Base-by-base conservation (phyloP, 1,140 invertebrate genomes). In the Tribolium madens region DNA sequence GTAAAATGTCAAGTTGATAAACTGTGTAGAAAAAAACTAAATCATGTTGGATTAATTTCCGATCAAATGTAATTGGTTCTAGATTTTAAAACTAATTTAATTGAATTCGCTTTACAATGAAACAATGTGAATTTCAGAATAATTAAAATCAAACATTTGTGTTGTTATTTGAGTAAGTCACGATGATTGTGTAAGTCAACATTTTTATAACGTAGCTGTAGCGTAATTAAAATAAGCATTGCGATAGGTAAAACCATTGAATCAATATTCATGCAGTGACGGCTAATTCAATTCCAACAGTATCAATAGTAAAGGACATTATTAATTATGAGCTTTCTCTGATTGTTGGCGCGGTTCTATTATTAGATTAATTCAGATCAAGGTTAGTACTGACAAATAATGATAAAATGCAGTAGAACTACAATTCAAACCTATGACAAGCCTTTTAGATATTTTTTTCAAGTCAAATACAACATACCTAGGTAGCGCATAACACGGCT, bases 351-450 rank as follows among this genome's bases (percentile, higher is more conserved):
- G 52, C 17, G 21, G 6, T 57, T 18, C 17, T 57, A 64, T 64
- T 64, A 64, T 64, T 64, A 57, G 14, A 33, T 64, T 13, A 50
- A 50, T 64, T 33, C 17, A 33, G 57, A 64, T 33, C 57, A 64
- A 64, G 57, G 57, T 64, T 64, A 36, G 21, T 3, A 12, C 57
- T 64, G 52, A 57, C 52, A 57, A 57, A 57, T 57, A 57, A 57
- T 57, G 52, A 57, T 64, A 64, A 33, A 64, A 64, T 64, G 57
- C 57, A 64, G 14, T 13, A 5, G 57, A 64, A 33, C 26, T 18
- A 64, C 17, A 12, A 64, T n/a, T 33, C 14, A 12, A 64, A 18
- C 52, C 5, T 57, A 57, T 57, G 17, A 18, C 52, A 21, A 21
- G 17, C 50, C 50, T 52, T 17, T 52, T 52, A 17, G 14, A 57